These are phyloP conservation scores for Gallinago media DNA, from an alignment of 2,113 vertebrate species.

Conservation along the genomic window DNA sequence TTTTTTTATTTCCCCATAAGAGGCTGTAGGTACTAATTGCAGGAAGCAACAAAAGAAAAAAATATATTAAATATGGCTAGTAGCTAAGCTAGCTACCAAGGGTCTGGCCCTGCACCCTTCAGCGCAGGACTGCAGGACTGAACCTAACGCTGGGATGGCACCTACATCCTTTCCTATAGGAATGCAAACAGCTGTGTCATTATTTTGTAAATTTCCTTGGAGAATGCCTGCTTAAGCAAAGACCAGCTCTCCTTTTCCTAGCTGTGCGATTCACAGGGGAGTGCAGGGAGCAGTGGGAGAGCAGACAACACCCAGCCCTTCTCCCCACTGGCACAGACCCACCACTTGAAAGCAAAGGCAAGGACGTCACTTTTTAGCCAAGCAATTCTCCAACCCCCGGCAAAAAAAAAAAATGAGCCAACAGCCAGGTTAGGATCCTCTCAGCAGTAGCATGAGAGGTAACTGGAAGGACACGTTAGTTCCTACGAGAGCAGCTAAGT, in stretches of 20 bases:
- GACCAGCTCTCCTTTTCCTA: not conserved
- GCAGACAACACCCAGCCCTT: accelerated
- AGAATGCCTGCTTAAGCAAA: not conserved
- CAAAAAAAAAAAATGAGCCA: not conserved
- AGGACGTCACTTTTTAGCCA: not conserved
- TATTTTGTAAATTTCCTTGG: not conserved
- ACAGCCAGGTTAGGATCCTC: not conserved
- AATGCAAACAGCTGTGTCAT: not conserved
- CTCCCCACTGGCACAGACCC: accelerated
- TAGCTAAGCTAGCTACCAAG: not conserved
- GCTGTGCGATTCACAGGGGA: not conserved
- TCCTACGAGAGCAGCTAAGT: not conserved
- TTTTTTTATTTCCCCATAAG: not conserved
- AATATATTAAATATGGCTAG: accelerated
- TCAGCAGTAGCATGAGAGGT: not conserved
- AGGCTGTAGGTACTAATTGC: not conserved
- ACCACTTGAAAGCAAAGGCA: not conserved
- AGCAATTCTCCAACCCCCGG: not conserved
- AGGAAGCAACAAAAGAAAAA: not conserved
- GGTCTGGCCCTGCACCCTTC: not conserved
- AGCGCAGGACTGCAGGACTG: not conserved
- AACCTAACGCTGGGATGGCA: not conserved
- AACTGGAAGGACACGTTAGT: not conserved
- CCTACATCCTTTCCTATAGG: not conserved
- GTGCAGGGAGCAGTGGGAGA: not conserved